These are phyloP conservation scores for Dermolepida albohirtum DNA, from an alignment of 2,888 invertebrate genomes.

Conservation along the genomic window DNA sequence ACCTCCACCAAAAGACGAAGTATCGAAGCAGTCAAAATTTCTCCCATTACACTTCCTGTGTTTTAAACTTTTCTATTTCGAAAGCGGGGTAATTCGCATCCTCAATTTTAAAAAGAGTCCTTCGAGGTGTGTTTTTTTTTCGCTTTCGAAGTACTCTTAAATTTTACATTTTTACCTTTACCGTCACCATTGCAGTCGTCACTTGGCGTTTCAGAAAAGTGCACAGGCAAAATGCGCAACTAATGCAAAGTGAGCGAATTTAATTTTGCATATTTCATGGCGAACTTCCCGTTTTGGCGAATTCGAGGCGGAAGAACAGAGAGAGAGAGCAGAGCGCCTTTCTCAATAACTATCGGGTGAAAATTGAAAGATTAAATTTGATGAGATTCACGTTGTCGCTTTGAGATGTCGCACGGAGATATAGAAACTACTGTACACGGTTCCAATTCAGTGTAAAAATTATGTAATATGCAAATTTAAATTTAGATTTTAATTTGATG, in stretches of 20 bases:
- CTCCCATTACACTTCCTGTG: too few species aligned
- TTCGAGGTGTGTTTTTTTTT: too few species aligned
- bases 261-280: conserved; percentile 1
- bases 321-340: too few species aligned
- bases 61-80: too few species aligned
- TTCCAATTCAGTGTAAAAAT: not conserved
- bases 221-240: not conserved
- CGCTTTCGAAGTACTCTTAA: too few species aligned
- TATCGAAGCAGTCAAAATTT: too few species aligned
- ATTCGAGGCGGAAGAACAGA: not conserved
- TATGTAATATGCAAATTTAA: conserved; percentile 27
- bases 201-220: too few species aligned
- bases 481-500: conserved; percentile 3
- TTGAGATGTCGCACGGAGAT: not conserved
- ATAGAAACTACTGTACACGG: not conserved
- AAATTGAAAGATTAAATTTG: conserved; percentile 31
- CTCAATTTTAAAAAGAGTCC: too few species aligned
- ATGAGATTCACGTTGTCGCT: conserved; percentile 11
- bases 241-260: conserved; percentile 13
- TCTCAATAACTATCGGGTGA: not conserved
- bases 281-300: not conserved
- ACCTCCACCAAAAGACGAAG: too few species aligned
- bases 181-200: too few species aligned
- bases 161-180: too few species aligned
- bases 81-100: too few species aligned